Base-by-base conservation (phyloP, 2,888 invertebrate genomes). In the Eurytoma adleriae region DNA sequence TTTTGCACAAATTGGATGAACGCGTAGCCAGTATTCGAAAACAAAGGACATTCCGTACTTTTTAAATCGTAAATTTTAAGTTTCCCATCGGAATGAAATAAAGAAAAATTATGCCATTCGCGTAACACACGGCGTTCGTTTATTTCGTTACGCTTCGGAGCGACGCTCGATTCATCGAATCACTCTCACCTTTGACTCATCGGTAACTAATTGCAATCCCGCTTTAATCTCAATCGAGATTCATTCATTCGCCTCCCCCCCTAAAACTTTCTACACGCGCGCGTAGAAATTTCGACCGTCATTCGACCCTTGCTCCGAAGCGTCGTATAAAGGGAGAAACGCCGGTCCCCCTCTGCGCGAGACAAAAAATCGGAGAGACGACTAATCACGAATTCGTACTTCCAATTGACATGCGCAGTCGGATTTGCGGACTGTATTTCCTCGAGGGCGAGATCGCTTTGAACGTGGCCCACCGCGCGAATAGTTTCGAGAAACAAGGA, bases 391-490 rank as follows among this genome's bases (percentile, higher is more conserved):
- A 48, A 79, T 72, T 83, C 75, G 80, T 83, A 86, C 85, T 86
- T 86, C 85, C 85, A 85, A 76, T 85, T 75, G 67, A 62, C 62
- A 24, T 77, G 64, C 48, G 72, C 64, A 80, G 61, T 61, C 74
- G 70, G 76, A 74, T 78, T 78, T 70, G 71, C 79, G 27, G 52
- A 52, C 57, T n/a, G 27, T 52, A 54, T 52, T 64, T 50, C 50
- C 30, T 72, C 54, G 27, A 70, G 61, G 68, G 61, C 79, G 79
- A 81, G 70, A 81, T 82, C 83, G 85, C 77, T 79, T 79, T 82
- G 83, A 85, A 86, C 88, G 87, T 86, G 87, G 87, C 86, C 87
- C 86, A 86, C 85, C 88, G 85, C 18, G n/a, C 67, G 30, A 18
- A 62, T 78, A n/a, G n/a, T 12, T 54, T 5, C 50, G 30, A 57